Evolutionary conservation across 2,888 invertebrate species (phyloP).

Genomic region (Bugulina stolonifera): DNA sequence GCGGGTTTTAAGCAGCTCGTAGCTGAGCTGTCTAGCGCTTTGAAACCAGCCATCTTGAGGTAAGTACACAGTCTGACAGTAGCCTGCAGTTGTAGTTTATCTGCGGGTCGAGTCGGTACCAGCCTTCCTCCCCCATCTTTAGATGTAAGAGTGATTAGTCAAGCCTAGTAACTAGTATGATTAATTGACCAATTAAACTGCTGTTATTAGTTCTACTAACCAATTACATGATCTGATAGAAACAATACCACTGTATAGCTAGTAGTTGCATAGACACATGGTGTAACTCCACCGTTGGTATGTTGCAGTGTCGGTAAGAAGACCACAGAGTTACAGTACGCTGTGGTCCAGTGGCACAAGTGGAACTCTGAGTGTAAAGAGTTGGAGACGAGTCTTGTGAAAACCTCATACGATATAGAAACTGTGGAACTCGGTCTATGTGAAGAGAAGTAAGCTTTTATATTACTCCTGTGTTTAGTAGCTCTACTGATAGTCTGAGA

Average conservation of each 20-base stretch:
- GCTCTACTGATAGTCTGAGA: too few relatives aligned
- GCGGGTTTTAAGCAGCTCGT: constrained; percentile 3
- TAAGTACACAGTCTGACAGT: neutral
- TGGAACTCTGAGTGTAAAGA: constrained; percentile 16
- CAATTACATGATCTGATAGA: too few relatives aligned
- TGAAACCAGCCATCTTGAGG: neutral
- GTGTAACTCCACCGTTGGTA: neutral
- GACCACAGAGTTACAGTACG: neutral
- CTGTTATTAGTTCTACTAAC: too few relatives aligned
- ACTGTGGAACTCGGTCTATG: constrained; percentile 7
- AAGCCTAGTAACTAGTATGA: too few relatives aligned
- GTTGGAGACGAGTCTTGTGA: neutral
- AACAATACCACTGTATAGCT: too few relatives aligned
- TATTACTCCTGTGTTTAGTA: too few relatives aligned
- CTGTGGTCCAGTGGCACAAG: constrained; percentile 7
- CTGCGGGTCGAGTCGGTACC: too few relatives aligned
- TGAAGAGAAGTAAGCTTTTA: neutral
- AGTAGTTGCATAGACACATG: too few relatives aligned
- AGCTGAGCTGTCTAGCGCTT: neutral
- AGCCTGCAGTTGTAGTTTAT: neutral
- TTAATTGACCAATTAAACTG: too few relatives aligned
- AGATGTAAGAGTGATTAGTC: too few relatives aligned
- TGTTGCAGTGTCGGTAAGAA: constrained; percentile 3
- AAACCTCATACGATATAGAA: neutral
- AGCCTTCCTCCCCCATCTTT: too few relatives aligned